These are phyloP conservation scores for Oeneis ivallda DNA, from an alignment of 2,888 invertebrate genomes.

Conservation along the genomic window DNA sequence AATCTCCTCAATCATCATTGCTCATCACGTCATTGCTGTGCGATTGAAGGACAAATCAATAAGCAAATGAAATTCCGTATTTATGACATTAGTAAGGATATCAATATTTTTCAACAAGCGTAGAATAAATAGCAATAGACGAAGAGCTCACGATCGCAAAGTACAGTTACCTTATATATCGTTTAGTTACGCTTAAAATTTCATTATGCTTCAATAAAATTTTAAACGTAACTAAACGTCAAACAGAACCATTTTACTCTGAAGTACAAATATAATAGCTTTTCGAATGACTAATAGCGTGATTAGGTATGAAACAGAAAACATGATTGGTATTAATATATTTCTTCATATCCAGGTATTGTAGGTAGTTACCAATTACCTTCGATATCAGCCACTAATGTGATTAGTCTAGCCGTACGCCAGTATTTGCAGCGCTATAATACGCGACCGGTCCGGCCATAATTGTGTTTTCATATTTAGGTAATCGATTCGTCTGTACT, in stretches of 20 bases:
- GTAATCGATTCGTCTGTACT: slow-evolving; percentile 43
- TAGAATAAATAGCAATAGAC: background rate
- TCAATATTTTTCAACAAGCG: no score
- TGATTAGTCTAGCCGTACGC: slow-evolving; percentile 68
- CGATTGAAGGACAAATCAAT: no score
- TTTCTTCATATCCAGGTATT: background rate
- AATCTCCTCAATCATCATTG: no score
- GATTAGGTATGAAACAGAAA: background rate
- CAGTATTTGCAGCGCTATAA: slow-evolving; percentile 64
- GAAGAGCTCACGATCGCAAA: background rate
- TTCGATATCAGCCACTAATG: slow-evolving; percentile 65
- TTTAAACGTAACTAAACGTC: background rate
- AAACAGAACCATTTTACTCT: background rate
- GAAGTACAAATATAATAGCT: background rate
- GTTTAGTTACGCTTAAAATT: no score
- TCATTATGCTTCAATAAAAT: no score
- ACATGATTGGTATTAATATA: background rate
- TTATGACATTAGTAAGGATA: no score
- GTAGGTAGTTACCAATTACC: slow-evolving; percentile 49
- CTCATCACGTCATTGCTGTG: no score
- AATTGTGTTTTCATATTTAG: slow-evolving; percentile 54
- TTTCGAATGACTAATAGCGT: background rate
- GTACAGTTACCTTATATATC: no score
- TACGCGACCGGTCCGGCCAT: slow-evolving; percentile 52
- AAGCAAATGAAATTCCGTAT: no score